A percentile compares a stretch with the other conserved stretches of the same genome.
phyloP scores from a whole-genome alignment of 2,797 vertebrate species.

The Pyrrhura leucotis region DNA sequence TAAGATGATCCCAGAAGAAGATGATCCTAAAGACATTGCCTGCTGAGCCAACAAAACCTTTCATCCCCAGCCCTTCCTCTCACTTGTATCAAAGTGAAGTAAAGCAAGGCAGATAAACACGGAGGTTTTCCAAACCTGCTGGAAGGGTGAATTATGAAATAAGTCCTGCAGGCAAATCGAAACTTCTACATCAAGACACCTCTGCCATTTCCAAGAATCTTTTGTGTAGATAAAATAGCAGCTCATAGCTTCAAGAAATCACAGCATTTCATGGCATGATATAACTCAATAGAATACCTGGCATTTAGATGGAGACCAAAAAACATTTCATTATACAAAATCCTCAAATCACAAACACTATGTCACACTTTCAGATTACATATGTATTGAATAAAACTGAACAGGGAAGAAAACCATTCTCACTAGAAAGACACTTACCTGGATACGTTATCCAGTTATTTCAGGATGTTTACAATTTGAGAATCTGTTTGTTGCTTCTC shows the following conservation, averaged over 20 bases:
- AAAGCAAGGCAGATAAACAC: background rate
- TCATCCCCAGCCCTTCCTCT: background rate
- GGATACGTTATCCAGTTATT: background rate
- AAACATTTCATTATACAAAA: background rate
- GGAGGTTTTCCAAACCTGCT: background rate
- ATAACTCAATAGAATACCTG: background rate
- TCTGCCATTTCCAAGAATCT: background rate
- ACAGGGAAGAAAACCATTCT: background rate
- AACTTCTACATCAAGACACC: background rate
- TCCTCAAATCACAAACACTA: background rate
- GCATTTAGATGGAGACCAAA: background rate
- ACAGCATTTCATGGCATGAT: background rate
- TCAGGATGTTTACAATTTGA: background rate
- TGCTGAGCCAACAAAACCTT: background rate
- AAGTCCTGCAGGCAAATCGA: background rate
- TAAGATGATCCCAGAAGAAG: background rate
- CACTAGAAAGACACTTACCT: conserved; percentile 1
- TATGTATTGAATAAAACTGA: background rate
- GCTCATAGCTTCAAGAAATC: background rate
- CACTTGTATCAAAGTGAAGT: background rate
- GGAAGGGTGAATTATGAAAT: background rate
- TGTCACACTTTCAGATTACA: background rate
- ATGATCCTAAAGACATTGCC: background rate
- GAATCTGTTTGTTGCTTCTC: background rate
- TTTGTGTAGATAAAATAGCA: background rate